Evolutionary conservation across 2,888 invertebrate genomes (phyloP).

Genomic region (Andrena flavipes): DNA sequence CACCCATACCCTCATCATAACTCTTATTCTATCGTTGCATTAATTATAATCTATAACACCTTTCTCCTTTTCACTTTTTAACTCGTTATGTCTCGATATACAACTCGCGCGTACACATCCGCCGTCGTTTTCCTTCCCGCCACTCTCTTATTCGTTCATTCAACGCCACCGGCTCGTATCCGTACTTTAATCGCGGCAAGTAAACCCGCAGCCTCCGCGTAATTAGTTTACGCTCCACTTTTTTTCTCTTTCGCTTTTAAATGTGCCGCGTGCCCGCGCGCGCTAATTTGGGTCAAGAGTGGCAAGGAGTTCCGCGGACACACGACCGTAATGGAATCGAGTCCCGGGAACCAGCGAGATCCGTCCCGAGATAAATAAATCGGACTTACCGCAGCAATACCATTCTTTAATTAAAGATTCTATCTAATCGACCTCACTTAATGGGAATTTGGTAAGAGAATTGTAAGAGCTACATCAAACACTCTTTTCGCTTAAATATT

Average conservation of each 20-base stretch:
- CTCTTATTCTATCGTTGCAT: too few relatives aligned
- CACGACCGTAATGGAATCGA: conserved; percentile 31
- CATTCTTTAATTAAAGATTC: conserved; percentile 28
- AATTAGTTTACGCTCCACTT: conserved; percentile 45
- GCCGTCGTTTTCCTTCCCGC: not conserved
- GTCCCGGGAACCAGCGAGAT: not conserved
- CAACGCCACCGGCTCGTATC: conserved; percentile 2
- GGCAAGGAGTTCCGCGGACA: conserved; percentile 24
- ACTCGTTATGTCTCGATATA: not conserved
- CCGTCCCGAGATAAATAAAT: conserved; percentile 24
- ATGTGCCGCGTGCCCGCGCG: conserved; percentile 14
- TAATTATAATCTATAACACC: not conserved
- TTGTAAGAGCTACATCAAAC: not conserved
- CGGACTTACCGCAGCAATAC: conserved; percentile 15
- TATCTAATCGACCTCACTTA: not conserved
- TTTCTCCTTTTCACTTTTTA: not conserved
- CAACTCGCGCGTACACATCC: not conserved
- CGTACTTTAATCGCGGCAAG: conserved; percentile 14
- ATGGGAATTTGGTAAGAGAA: not conserved
- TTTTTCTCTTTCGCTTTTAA: conserved; percentile 18
- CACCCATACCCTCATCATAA: too few relatives aligned
- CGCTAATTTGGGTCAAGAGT: conserved; percentile 44
- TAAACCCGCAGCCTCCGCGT: conserved; percentile 1
- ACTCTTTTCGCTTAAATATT: too few relatives aligned
- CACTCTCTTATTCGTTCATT: not conserved